Conservation (phyloP, 2,888 invertebrate genomes). For the Phytoseiulus persimilis region DNA sequence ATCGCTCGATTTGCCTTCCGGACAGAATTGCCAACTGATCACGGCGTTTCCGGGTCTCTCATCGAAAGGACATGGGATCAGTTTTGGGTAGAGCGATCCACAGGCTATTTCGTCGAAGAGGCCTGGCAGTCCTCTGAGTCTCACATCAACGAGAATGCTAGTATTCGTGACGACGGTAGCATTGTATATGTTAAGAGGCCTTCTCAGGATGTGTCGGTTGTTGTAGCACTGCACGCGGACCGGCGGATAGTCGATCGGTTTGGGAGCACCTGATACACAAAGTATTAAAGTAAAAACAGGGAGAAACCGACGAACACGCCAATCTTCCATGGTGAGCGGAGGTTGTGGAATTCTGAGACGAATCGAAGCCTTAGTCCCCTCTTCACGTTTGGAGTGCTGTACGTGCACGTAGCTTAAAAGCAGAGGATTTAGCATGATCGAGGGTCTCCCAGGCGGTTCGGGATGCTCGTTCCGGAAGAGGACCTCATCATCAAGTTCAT, state of each 20-base stretch:
- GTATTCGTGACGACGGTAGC: neutral
- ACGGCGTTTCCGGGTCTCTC: neutral
- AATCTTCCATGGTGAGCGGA: neutral
- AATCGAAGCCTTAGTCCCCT: too few relatives aligned
- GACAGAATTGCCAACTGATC: neutral
- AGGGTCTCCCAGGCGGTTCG: too few relatives aligned
- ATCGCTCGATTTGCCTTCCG: neutral
- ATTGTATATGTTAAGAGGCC: neutral
- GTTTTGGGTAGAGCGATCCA: neutral
- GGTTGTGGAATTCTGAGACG: neutral
- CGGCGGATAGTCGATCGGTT: neutral
- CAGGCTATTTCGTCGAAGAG: neutral
- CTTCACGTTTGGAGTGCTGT: too few relatives aligned
- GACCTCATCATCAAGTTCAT: too few relatives aligned
- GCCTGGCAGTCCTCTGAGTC: neutral
- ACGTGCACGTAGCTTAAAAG: too few relatives aligned
- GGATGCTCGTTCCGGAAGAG: too few relatives aligned
- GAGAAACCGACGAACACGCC: neutral
- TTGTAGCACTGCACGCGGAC: neutral
- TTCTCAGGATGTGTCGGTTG: neutral
- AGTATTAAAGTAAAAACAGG: neutral
- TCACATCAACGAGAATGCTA: neutral
- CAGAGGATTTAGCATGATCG: too few relatives aligned
- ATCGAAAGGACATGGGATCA: neutral
- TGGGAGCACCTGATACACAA: neutral